Evolutionary conservation across 2,113 vertebrate genomes (phyloP).

Genomic region (Eulemur rufifrons): DNA sequence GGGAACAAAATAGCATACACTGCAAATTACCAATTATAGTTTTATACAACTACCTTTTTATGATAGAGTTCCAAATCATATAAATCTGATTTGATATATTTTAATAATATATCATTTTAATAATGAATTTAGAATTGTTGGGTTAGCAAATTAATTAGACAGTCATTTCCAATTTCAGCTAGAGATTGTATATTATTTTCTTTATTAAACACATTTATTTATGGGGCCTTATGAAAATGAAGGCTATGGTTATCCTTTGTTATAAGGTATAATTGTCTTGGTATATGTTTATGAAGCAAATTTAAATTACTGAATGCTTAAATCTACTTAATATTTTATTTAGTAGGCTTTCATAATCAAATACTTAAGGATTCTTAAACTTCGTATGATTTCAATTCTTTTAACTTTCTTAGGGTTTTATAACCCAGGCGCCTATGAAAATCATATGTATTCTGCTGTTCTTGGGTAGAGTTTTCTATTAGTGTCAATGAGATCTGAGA

Average conservation of each 20-base stretch:
- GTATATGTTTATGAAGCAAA: constrained; percentile 13
- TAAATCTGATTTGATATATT: constrained; percentile 23
- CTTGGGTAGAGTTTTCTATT: neutral
- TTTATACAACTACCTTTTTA: neutral
- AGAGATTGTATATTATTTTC: neutral
- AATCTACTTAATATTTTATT: constrained; percentile 16
- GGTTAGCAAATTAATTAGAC: neutral
- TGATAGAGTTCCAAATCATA: neutral
- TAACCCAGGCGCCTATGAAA: neutral
- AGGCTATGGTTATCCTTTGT: neutral
- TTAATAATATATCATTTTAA: neutral
- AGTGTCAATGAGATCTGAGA: neutral
- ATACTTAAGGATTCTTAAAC: neutral
- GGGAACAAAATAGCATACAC: neutral
- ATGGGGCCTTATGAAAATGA: neutral
- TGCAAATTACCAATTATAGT: neutral
- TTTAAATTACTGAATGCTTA: neutral
- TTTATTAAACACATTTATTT: constrained; percentile 23
- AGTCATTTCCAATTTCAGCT: neutral
- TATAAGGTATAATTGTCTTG: neutral
- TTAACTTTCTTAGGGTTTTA: constrained; percentile 7
- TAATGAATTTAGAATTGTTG: constrained; percentile 55
- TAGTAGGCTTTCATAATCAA: neutral
- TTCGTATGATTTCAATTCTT: constrained; percentile 2
- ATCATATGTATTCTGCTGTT: neutral